phyloP scores from a whole-genome alignment of 2,888 invertebrate species.

The Diaprepes abbreviatus region DNA sequence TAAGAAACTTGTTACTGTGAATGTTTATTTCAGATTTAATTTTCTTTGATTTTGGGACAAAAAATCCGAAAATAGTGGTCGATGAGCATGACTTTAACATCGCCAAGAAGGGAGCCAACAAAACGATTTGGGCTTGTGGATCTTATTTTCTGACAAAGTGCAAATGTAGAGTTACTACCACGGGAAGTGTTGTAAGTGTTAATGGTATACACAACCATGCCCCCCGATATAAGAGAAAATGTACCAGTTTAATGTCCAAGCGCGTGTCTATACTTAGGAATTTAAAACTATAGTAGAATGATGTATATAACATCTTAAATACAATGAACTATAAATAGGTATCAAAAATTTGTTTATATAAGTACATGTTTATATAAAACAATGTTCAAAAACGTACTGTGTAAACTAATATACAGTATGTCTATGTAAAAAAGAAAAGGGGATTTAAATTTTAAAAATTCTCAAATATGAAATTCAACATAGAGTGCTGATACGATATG shows the following conservation, averaged over 20 bases:
- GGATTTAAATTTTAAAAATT: too few relatives aligned
- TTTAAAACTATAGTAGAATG: background rate
- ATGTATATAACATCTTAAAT: too few relatives aligned
- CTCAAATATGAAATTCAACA: too few relatives aligned
- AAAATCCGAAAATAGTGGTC: slow-evolving; percentile 58
- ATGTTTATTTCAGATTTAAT: slow-evolving; percentile 26
- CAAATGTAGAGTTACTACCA: slow-evolving; percentile 55
- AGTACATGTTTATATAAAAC: too few relatives aligned
- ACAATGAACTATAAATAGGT: too few relatives aligned
- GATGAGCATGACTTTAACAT: slow-evolving; percentile 57
- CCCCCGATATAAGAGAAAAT: slow-evolving; percentile 52
- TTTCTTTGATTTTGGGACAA: slow-evolving; percentile 52
- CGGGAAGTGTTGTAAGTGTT: slow-evolving; percentile 54
- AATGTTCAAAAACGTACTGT: too few relatives aligned
- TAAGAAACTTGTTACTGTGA: too few relatives aligned
- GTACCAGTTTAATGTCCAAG: slow-evolving; percentile 55
- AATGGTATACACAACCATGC: slow-evolving; percentile 55
- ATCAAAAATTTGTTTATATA: too few relatives aligned
- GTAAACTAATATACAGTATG: too few relatives aligned
- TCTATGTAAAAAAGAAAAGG: too few relatives aligned
- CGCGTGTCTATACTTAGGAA: slow-evolving; percentile 53
- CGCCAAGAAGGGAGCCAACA: slow-evolving; percentile 53
- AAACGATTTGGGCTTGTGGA: slow-evolving; percentile 57
- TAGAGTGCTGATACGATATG: too few relatives aligned
- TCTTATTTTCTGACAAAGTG: slow-evolving; percentile 57